Conservation (phyloP, 1,140 invertebrate species). For the Medauroidea extradentata region DNA sequence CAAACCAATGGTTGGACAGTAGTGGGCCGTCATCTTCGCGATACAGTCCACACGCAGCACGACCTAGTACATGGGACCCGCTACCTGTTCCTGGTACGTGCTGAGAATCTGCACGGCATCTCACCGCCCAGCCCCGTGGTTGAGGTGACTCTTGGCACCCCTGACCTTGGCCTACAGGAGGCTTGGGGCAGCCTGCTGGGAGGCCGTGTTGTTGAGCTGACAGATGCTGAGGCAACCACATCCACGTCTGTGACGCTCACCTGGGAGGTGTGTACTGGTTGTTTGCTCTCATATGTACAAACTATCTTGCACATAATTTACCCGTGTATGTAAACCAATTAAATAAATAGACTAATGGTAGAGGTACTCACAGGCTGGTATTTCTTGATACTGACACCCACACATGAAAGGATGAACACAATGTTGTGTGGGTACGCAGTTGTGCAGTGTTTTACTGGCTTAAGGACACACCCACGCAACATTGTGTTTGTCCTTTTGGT, state of each 20-base stretch:
- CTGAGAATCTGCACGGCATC: conserved; percentile 80
- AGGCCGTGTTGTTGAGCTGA: conserved; percentile 75
- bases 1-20: too few species aligned
- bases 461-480: too few species aligned
- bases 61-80: conserved; percentile 73
- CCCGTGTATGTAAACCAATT: too few species aligned
- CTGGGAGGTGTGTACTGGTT: conserved; percentile 76
- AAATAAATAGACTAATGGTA: too few species aligned
- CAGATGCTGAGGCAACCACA: conserved; percentile 69
- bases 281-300: too few species aligned
- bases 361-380: too few species aligned
- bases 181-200: conserved; percentile 66
- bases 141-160: conserved; percentile 56
- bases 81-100: conserved; percentile 84
- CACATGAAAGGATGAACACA: too few species aligned
- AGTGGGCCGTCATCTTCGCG: neutral
- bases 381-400: too few species aligned
- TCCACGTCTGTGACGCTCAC: conserved; percentile 77
- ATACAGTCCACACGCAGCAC: conserved; percentile 10
- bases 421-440: too few species aligned
- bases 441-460: too few species aligned
- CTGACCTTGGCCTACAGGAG: conserved; percentile 74
- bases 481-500: too few species aligned
- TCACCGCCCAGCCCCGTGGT: conserved; percentile 65
- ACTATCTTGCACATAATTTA: too few species aligned